Conservation (phyloP, 2,797 vertebrate genomes). For the Neomorphus geoffroyi region DNA sequence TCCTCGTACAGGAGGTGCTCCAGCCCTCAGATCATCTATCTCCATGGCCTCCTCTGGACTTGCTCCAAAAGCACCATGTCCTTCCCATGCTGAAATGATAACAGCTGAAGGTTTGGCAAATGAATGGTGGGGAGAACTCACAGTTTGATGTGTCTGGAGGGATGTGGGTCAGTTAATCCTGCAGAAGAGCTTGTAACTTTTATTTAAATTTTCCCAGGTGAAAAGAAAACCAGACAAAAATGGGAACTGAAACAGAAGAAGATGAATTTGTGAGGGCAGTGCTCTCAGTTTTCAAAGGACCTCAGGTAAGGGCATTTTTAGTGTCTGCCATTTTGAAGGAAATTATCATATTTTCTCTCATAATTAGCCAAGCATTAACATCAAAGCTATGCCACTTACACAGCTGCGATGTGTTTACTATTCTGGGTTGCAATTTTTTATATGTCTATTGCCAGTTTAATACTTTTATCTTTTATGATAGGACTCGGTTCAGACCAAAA, state of each 20-base stretch:
- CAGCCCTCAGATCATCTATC: too few species aligned
- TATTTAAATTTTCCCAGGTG: not conserved
- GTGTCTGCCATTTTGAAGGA: not conserved
- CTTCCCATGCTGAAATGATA: not conserved
- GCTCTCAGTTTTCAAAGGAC: not conserved
- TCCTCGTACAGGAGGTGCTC: too few species aligned
- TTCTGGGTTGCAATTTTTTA: not conserved
- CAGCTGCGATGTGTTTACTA: constrained; percentile 20
- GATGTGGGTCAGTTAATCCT: not conserved
- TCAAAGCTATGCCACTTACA: constrained; percentile 32
- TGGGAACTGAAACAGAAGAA: not conserved
- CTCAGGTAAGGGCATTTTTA: not conserved
- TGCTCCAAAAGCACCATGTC: too few species aligned
- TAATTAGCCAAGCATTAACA: constrained; percentile 37
- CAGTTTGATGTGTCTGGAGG: not conserved
- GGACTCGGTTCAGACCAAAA: constrained; percentile 64
- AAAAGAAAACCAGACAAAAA: not conserved
- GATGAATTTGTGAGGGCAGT: not conserved
- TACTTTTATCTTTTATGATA: constrained; percentile 64
- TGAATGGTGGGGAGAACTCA: not conserved
- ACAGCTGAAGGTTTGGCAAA: not conserved
- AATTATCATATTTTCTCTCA: not conserved
- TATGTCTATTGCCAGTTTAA: constrained; percentile 46
- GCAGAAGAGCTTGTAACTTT: not conserved
- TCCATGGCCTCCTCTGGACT: too few species aligned